Conservation (phyloP, 2,888 invertebrate genomes). For the Sphinx pinastri region DNA sequence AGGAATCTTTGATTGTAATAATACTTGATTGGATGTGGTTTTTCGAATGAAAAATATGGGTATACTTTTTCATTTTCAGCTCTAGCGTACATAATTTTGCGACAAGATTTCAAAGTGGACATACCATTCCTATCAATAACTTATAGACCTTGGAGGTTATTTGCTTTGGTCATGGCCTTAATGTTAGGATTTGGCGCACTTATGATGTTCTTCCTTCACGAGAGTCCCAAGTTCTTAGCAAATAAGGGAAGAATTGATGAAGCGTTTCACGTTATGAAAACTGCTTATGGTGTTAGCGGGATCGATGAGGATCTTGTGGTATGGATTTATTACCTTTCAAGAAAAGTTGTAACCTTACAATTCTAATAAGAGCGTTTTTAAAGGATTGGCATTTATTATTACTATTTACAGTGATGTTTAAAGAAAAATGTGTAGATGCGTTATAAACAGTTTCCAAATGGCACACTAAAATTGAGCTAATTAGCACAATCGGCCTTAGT, state of each 20-base stretch:
- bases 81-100: constrained; percentile 85
- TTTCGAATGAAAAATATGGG: not conserved
- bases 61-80: constrained; percentile 54
- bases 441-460: no score
- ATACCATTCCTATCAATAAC: constrained; percentile 62
- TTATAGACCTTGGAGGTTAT: constrained; percentile 87
- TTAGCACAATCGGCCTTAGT: no score
- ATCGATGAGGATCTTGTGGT: constrained; percentile 32
- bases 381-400: no score
- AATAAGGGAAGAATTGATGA: constrained; percentile 80
- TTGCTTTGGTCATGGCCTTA: constrained; percentile 68
- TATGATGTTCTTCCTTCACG: constrained; percentile 82
- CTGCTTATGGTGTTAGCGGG: constrained; percentile 37
- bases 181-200: constrained; percentile 72
- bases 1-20: not conserved
- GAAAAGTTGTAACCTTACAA: no score
- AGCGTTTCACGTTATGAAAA: constrained; percentile 65
- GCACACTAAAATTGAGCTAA: no score
- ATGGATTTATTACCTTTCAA: not conserved
- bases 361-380: no score
- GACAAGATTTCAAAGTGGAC: constrained; percentile 61
- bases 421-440: no score
- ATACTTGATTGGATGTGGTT: not conserved
- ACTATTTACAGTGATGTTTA: no score
- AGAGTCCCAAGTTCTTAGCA: constrained; percentile 88